Evolutionary conservation across 2,888 invertebrate species (phyloP), one percentile per base, ranked within the genome.

Genomic region (Ophion ellenae): DNA sequence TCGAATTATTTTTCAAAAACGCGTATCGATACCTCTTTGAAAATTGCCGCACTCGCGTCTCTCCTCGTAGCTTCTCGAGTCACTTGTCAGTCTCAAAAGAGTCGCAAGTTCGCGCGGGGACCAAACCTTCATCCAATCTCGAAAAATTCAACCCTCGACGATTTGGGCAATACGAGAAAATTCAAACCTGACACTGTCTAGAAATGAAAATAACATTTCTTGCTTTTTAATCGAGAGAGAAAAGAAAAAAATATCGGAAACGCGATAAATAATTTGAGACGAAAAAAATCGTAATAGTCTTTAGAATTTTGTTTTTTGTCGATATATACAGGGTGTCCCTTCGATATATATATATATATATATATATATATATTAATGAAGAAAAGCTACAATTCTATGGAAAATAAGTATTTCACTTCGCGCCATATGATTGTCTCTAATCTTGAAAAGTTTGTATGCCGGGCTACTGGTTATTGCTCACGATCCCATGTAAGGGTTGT

Each of bases 341-440:
- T 24, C 1, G 24, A 24, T 24, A 24, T 24, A 36, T 36, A 36
- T 36, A 36, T 36, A 36, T 36, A 36, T 36, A 36, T 36, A 36
- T 36, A 36, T 36, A 36, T 36, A 36, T 36, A 36, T 36, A 36
- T 36, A 36, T 4, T 47, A 40, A 40, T 11, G 17, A 40, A 14
- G 20, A 20, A 73, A 53, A 73, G 2, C 59, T n/a, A 73, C 14
- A 63, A 63, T 63, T 63, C n/a, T 28, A 63, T 28, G 28, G 3
- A 0, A 32, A 24, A 63, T 28, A 14, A 14, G 14, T 28, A 63
- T 63, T 63, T 61, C 9, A 61, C 24, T 24, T 10, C n/a, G 28
- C 36, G 40, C 40, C 32, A 59, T 73, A 57, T 40, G 59, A 73
- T 73, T 36, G 73, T 59, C 59, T 73, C 59, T 36, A 28, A 28